Evolutionary conservation across 2,888 invertebrate species (phyloP), one percentile per base, ranked within the genome.

Genomic region (Phymatocera aterrima): DNA sequence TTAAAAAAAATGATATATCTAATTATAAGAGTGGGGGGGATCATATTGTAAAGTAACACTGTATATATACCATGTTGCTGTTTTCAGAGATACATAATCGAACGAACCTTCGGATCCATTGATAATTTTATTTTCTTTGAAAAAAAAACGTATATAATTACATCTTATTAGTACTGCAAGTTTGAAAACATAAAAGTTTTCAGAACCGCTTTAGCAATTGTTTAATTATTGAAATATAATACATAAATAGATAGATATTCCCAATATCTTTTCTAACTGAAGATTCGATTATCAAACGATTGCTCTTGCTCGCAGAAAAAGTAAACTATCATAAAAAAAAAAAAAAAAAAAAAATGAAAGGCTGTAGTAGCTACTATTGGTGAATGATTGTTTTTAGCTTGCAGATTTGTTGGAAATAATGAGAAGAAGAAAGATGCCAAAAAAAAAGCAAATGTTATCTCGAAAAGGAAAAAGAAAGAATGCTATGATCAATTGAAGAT

Each of bases 41-140:
- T 72, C 51, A 51, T n/a, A n/a, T 72, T 72, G 51, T 72, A 72
- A 72, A 72, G 72, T 72, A 51, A 72, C 48, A 72, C 72, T 72
- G 72, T 72, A 51, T 72, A 72, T 72, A 72, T 72, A 72, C 43
- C 48, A 72, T 72, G 72, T 24, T 72, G 51, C 51, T 72, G 34
- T 72, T 68, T 68, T 28, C 61, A 18, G 61, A 43, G 21, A 51
- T 31, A 61, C 31, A n/a, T n/a, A 51, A 34, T 51, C 51, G 51
- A 72, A 34, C 31, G 34, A 48, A 51, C 51, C 34, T 72, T n/a
- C n/a, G 48, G 72, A 72, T 51, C 51, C 72, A 72, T 72, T 31
- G 51, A 18, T 72, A 72, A 31, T 72, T 72, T 51, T n/a, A 72
- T 68, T 68, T 68, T 68, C 68, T n/a, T n/a, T n/a, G n/a, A n/a